Evolutionary conservation across 2,797 vertebrate species (phyloP).

Genomic region (Myotis findleyi): DNA sequence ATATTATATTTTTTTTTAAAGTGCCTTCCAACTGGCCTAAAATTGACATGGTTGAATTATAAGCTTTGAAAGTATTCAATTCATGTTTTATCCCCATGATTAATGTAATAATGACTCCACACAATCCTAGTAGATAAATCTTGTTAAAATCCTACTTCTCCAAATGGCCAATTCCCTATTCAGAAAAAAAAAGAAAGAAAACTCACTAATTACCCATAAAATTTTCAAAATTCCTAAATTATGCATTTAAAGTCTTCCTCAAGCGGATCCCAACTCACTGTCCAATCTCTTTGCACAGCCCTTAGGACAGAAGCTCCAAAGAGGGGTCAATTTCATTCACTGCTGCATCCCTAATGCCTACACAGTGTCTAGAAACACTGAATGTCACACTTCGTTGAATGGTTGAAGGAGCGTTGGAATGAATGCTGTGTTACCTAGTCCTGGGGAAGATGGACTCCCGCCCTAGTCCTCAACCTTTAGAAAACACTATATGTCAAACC

Average conservation of each 20-base stretch:
- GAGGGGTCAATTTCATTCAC: not conserved
- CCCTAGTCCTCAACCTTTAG: not conserved
- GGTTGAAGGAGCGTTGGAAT: not conserved
- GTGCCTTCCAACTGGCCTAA: not conserved
- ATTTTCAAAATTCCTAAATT: not conserved
- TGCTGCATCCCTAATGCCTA: not conserved
- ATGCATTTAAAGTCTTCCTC: not conserved
- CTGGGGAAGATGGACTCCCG: not conserved
- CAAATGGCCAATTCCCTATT: not conserved
- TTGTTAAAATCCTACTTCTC: not conserved
- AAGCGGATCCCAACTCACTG: not conserved
- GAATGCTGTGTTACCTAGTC: not conserved
- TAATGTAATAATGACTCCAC: slow-evolving; percentile 30
- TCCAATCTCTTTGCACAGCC: not conserved
- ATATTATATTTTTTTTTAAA: not conserved
- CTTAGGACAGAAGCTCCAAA: not conserved
- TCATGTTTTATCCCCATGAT: not conserved
- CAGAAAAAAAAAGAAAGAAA: not conserved
- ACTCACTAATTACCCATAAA: not conserved
- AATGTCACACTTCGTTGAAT: not conserved
- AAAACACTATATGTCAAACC: not conserved
- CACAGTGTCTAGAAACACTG: not conserved
- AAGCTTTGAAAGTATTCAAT: not conserved
- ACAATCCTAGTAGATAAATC: not conserved
- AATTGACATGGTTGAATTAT: not conserved